Percentiles rank a stretch among this genome's conserved stretches.
These are phyloP conservation scores for Plecotus auritus DNA, from an alignment of 2,113 vertebrate species.

Conservation along the genomic window DNA sequence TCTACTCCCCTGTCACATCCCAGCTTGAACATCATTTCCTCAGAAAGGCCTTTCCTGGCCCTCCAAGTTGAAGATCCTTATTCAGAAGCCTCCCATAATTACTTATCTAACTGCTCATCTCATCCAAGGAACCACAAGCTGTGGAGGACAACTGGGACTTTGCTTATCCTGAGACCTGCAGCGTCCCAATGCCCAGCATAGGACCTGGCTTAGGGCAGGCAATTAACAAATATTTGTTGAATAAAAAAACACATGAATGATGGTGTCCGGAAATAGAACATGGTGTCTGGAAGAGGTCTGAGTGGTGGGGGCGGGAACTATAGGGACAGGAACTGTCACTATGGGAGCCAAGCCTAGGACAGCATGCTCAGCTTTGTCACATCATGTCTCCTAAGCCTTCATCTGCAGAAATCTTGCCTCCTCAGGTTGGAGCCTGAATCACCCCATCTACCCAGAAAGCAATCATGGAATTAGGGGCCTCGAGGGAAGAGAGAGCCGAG, in stretches of 20 bases:
- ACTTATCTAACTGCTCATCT: not conserved
- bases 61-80: not conserved
- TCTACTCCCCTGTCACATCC: not conserved
- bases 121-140: not conserved
- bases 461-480: not conserved
- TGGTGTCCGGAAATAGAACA: not conserved
- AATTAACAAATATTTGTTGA: not conserved
- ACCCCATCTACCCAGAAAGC: not conserved
- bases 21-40: not conserved
- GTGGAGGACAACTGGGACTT: not conserved
- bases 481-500: not conserved
- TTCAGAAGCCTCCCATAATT: not conserved
- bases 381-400: not conserved
- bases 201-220: not conserved
- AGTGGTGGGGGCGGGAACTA: not conserved
- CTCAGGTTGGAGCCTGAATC: not conserved
- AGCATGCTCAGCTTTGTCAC: not conserved
- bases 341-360: not conserved
- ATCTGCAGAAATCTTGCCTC: not conserved
- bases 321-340: not conserved
- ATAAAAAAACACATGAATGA: not conserved
- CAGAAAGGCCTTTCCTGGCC: not conserved
- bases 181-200: not conserved
- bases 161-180: not conserved
- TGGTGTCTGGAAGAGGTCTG: not conserved